These are phyloP conservation scores for Petrocephalus zakoni DNA, from an alignment of 2,113 vertebrate genomes.

Conservation along the genomic window DNA sequence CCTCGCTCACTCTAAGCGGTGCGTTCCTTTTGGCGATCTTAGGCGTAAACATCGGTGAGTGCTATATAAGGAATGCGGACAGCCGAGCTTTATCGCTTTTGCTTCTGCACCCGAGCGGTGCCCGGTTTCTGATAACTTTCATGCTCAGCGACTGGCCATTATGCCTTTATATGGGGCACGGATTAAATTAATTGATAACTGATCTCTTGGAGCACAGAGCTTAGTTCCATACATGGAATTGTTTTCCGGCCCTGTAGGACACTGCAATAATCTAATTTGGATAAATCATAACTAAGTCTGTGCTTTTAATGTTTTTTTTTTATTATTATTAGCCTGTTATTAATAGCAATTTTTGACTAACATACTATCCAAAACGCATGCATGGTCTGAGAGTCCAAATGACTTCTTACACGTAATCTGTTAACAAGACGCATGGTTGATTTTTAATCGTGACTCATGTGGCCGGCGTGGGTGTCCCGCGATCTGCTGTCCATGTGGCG, in stretches of 20 bases:
- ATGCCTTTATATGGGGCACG: constrained; percentile 1
- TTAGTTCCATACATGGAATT: not conserved
- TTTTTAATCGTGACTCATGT: constrained; percentile 4
- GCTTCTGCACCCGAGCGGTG: not conserved
- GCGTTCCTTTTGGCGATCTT: not conserved
- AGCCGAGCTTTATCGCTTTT: not conserved
- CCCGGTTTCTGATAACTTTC: not conserved
- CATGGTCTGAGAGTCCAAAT: not conserved
- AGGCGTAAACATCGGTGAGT: not conserved
- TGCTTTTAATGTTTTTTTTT: not conserved
- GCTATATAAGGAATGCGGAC: not conserved
- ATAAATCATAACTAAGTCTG: not conserved
- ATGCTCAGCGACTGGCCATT: not conserved
- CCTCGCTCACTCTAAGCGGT: too few relatives aligned
- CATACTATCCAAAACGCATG: not conserved
- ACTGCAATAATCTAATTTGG: not conserved
- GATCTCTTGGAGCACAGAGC: not conserved
- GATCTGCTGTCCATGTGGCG: not conserved
- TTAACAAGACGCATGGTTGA: not conserved
- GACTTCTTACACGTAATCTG: not conserved
- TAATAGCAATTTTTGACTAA: not conserved
- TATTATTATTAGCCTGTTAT: not conserved
- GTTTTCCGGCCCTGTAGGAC: not conserved
- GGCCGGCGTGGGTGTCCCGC: constrained; percentile 1
- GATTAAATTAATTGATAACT: not conserved